Evolutionary conservation across 1,140 invertebrate species (phyloP), one percentile per base, ranked within the genome.

Genomic region (Neelides sp.): DNA sequence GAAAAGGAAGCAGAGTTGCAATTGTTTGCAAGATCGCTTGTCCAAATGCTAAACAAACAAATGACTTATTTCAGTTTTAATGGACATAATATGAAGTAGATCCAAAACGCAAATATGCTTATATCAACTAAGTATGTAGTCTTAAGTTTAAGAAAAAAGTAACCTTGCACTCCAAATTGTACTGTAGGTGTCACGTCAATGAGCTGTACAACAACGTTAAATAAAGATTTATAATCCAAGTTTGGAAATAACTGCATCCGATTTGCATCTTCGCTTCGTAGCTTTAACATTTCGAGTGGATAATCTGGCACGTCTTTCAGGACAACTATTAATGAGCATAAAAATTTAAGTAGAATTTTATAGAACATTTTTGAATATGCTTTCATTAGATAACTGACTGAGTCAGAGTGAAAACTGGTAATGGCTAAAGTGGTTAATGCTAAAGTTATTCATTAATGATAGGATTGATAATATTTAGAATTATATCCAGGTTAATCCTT

Each of bases 301-400:
- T 85, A 86, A 61, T 81, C 83, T 20, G 87, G 83, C 23, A 95
- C 89, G 78, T 96, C 92, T 74, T 93, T 94, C 49, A 97, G 71
- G 32, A 96, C 81, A 69, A 86, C 92, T 88, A 56, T 15, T 69
- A 68, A 57, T 52, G 49, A 48, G 48, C 50, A 15, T 10, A 43
- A 40, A 47, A 13, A 26, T 32, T 19, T 12, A 42, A 10, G 26
- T 24, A 20, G 1, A 22, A 54, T 54, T n/a, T n/a, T 47, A 44
- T 8, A 8, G 15, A 10, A 15, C 30, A 10, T 8, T 15, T 34
- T 15, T 45, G 43, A 12, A 43, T 43, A 43, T 23, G 32, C 26
- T 45, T 30, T 3, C 28, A 46, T 3, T n/a, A 46, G n/a, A n/a
- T n/a, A n/a, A n/a, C n/a, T n/a, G n/a, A n/a, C n/a, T n/a, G n/a